phyloP scores from a whole-genome alignment of 2,113 vertebrate genomes.

The Strix uralensis region DNA sequence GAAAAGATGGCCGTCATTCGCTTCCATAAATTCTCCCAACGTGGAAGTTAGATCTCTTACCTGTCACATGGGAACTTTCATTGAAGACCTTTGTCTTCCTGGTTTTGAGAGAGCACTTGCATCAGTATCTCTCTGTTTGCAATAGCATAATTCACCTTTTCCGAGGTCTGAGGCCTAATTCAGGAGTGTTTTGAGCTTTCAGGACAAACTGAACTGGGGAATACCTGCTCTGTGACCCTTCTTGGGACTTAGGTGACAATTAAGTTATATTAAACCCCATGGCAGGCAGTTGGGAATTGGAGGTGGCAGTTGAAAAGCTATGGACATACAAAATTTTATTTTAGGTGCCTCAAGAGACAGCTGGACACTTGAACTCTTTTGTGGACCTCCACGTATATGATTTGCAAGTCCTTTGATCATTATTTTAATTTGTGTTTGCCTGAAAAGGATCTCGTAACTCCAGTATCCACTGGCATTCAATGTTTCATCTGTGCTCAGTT shows the following conservation, averaged over 20 bases:
- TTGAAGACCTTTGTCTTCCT: background rate
- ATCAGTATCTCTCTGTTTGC: background rate
- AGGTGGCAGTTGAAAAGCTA: background rate
- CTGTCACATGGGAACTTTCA: background rate
- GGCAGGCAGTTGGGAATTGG: background rate
- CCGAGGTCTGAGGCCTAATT: fast-evolving
- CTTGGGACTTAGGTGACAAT: background rate
- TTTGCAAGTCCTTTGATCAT: background rate
- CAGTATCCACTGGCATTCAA: background rate
- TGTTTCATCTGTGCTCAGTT: background rate
- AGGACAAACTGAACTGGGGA: background rate
- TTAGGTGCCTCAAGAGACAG: background rate
- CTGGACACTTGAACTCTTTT: background rate
- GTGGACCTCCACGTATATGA: background rate
- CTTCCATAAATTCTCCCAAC: background rate
- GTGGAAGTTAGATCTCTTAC: background rate
- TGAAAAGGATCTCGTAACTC: background rate
- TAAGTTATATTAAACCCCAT: background rate
- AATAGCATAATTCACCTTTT: background rate
- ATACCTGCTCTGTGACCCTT: background rate
- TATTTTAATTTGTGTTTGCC: background rate
- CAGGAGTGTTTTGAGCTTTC: background rate
- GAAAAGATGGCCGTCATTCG: background rate
- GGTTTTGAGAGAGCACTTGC: background rate
- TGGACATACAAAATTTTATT: background rate